Percentiles rank a stretch among this genome's conserved stretches.
Conservation (phyloP, 2,797 vertebrate species). For the Oreortyx pictus region DNA sequence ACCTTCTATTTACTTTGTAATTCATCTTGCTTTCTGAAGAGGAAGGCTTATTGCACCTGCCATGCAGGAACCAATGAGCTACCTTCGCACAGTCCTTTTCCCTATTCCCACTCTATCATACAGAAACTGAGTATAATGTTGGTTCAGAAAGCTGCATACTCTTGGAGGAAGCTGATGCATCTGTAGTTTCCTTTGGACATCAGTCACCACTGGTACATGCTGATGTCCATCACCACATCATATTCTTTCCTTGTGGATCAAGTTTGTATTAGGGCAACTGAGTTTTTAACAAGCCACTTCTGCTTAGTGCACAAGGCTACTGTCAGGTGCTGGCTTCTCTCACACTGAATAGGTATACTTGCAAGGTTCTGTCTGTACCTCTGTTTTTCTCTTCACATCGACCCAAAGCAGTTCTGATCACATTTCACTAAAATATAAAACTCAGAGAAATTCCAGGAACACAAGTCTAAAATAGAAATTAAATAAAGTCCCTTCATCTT, state of each 20-base stretch:
- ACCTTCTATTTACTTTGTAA: background rate
- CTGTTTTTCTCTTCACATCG: background rate
- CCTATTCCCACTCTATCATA: background rate
- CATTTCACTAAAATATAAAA: background rate
- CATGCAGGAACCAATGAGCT: background rate
- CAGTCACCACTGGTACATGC: background rate
- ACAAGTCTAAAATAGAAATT: background rate
- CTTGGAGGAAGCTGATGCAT: background rate
- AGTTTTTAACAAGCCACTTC: background rate
- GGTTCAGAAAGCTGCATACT: rapidly evolving
- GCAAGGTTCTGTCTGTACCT: background rate
- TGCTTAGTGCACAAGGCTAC: background rate
- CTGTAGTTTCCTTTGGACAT: background rate
- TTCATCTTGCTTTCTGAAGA: background rate
- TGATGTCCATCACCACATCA: background rate
- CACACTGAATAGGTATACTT: background rate
- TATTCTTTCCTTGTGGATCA: background rate
- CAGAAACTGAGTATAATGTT: background rate
- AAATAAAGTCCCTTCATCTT: background rate
- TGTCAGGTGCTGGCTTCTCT: background rate
- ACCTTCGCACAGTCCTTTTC: background rate
- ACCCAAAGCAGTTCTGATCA: background rate
- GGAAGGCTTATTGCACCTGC: background rate
- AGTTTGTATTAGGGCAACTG: background rate
- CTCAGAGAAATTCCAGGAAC: background rate